A percentile compares a stretch with the other conserved stretches of the same genome.
Conservation (phyloP, 2,113 vertebrate genomes). For the Axis porcinus region DNA sequence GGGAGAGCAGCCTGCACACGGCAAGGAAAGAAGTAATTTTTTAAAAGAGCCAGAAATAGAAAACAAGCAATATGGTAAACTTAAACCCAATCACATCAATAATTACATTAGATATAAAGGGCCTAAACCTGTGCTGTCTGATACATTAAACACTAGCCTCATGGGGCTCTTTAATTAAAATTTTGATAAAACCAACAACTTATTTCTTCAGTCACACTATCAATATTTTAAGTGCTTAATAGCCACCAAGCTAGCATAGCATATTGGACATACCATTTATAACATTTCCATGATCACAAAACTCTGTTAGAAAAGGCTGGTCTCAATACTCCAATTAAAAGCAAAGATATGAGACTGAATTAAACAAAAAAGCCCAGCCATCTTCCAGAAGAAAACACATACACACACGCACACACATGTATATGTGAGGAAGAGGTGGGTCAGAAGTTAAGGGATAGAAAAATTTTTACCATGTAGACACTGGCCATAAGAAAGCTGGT, state of each 20-base stretch:
- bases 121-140: not conserved
- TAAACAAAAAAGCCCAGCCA: not conserved
- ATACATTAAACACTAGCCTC: not conserved
- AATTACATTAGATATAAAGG: not conserved
- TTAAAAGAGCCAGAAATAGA: not conserved
- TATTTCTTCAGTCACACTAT: not conserved
- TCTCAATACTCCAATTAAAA: not conserved
- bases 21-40: not conserved
- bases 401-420: not conserved
- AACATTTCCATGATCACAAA: not conserved
- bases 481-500: not conserved
- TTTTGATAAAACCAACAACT: not conserved
- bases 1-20: rapidly evolving
- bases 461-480: not conserved
- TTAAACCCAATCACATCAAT: not conserved
- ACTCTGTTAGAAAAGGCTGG: not conserved
- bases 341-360: not conserved
- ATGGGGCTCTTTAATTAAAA: not conserved
- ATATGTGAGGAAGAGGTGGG: not conserved
- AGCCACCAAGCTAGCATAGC: not conserved
- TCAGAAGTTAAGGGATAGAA: not conserved
- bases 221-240: not conserved
- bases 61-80: not conserved
- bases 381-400: not conserved
- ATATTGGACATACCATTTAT: not conserved